Percentiles rank a stretch among this genome's conserved stretches.
phyloP scores from a whole-genome alignment of 2,797 vertebrate species.

The Sebastes nivosus region DNA sequence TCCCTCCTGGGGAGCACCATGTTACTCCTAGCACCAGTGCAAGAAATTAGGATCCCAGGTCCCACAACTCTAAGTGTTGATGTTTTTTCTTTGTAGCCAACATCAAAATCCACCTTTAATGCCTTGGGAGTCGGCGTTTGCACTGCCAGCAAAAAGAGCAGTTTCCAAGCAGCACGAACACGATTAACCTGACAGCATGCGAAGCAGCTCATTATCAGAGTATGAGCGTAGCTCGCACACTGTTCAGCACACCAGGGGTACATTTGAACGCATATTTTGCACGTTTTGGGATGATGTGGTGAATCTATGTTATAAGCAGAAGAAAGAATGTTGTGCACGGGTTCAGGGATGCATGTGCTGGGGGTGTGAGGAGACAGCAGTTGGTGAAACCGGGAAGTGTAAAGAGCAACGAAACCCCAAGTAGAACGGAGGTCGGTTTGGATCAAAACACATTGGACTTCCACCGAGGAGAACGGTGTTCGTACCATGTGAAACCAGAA shows the following conservation, averaged over 20 bases:
- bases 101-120: background rate
- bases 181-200: background rate
- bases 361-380: too few relatives aligned
- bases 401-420: too few relatives aligned
- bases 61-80: background rate
- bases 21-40: background rate
- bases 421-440: too few relatives aligned
- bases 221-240: background rate
- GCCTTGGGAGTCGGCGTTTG: background rate
- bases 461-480: too few relatives aligned
- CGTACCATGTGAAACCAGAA: too few relatives aligned
- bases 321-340: too few relatives aligned
- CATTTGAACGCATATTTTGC: background rate
- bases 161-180: background rate
- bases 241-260: background rate
- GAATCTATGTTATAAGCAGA: too few relatives aligned
- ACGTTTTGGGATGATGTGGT: background rate
- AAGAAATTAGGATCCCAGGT: background rate
- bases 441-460: too few relatives aligned
- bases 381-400: too few relatives aligned
- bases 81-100: background rate
- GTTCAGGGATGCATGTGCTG: too few relatives aligned
- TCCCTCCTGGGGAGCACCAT: background rate
- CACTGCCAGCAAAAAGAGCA: background rate
- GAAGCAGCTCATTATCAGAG: background rate